phyloP scores from a whole-genome alignment of 2,113 vertebrate genomes.

The Phaethornis superciliosus region DNA sequence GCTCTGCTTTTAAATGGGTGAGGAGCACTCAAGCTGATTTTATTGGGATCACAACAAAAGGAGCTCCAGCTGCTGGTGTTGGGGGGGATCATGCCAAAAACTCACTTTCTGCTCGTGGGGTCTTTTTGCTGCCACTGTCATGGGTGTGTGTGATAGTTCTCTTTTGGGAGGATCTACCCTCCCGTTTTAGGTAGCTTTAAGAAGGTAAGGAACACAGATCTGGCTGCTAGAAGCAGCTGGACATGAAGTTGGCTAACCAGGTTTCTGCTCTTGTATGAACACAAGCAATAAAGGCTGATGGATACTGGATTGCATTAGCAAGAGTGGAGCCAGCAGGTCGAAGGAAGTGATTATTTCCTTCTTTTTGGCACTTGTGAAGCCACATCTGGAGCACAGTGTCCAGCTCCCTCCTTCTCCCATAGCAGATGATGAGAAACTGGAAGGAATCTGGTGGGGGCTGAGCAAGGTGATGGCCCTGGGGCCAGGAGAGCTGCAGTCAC shows the following conservation, averaged over 20 bases:
- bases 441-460: not conserved
- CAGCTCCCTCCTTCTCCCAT: not conserved
- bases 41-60: conserved; percentile 22
- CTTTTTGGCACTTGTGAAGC: conserved; percentile 11
- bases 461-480: fast-evolving
- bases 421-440: not conserved
- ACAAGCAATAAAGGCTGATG: conserved; percentile 38
- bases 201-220: not conserved
- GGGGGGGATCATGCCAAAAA: conserved; percentile 19
- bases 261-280: conserved; percentile 10
- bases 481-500: too few relatives aligned
- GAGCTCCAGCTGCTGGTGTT: not conserved
- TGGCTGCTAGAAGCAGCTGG: not conserved
- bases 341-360: conserved; percentile 64
- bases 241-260: not conserved
- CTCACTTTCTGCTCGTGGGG: conserved; percentile 35
- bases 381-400: conserved; percentile 27
- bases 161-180: not conserved
- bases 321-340: conserved; percentile 57
- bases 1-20: conserved; percentile 7
- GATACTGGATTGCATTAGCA: conserved; percentile 46
- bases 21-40: conserved; percentile 22
- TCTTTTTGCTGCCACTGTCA: not conserved
- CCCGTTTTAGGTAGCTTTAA: not conserved
- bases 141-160: not conserved